A percentile compares a stretch with the other conserved stretches of the same genome.
These are phyloP conservation scores for Alca torda DNA, from an alignment of 2,797 vertebrate genomes.

Conservation along the genomic window DNA sequence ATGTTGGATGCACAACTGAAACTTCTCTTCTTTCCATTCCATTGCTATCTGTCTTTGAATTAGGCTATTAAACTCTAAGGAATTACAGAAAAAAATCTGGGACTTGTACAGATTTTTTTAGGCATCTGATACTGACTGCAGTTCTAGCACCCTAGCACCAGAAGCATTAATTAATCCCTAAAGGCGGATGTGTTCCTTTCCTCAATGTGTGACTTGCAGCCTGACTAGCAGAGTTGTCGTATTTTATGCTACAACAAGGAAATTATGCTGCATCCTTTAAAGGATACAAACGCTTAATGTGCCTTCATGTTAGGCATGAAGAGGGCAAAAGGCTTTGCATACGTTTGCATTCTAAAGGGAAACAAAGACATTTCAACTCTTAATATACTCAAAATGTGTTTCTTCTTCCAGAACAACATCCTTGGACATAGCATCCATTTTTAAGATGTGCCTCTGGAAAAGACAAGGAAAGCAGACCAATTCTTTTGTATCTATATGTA, in stretches of 20 bases:
- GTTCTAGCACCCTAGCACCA: not conserved
- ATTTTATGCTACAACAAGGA: not conserved
- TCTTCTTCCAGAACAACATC: not conserved
- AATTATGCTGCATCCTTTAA: not conserved
- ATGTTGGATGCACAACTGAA: not conserved
- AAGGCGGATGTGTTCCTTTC: not conserved
- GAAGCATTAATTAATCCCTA: not conserved
- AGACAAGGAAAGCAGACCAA: not conserved
- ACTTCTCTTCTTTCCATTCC: not conserved
- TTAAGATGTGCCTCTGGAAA: not conserved
- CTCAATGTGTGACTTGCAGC: not conserved
- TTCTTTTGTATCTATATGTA: not conserved
- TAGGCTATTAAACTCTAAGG: not conserved
- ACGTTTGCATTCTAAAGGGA: not conserved
- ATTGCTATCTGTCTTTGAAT: not conserved
- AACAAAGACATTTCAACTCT: not conserved
- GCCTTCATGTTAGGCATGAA: not conserved
- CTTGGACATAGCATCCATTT: not conserved
- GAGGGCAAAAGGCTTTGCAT: not conserved
- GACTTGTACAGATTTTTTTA: not conserved
- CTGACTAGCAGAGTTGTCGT: not conserved
- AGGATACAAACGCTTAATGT: not conserved
- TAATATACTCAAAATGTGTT: not conserved
- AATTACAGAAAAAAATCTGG: not conserved
- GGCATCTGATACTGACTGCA: not conserved